Evolutionary conservation across 2,888 invertebrate species (phyloP).

Genomic region (Callyntrura guangdongensis): DNA sequence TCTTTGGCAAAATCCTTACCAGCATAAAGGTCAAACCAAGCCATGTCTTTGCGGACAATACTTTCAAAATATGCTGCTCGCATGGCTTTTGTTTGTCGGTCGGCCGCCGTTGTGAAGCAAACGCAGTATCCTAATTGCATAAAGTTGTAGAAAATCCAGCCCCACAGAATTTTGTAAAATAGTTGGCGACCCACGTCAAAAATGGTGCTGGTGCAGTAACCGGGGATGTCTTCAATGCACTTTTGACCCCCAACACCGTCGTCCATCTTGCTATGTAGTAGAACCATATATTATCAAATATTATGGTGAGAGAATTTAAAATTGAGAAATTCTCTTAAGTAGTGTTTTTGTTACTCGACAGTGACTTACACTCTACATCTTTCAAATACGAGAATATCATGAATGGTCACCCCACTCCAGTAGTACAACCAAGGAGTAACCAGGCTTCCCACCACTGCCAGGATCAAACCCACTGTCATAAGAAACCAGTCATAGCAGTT

Average conservation of each 20-base stretch:
- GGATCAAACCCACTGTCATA: conserved; percentile 64
- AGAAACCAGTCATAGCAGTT: conserved; percentile 63
- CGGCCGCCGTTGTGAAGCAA: conserved; percentile 73
- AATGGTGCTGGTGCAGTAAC: conserved; percentile 25
- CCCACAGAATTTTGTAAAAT: neutral
- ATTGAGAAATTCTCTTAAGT: too few species aligned
- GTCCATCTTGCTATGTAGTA: too few species aligned
- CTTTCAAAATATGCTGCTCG: conserved; percentile 75
- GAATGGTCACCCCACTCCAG: conserved; percentile 35
- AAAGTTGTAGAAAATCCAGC: conserved; percentile 8
- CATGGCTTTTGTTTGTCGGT: conserved; percentile 63
- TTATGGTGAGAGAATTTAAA: too few species aligned
- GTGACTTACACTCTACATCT: conserved; percentile 34
- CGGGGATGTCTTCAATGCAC: neutral
- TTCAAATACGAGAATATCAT: conserved; percentile 46
- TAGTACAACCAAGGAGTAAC: conserved; percentile 47
- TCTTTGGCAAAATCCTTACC: conserved; percentile 75
- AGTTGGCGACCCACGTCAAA: neutral
- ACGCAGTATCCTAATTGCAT: conserved; percentile 10
- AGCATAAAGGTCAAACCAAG: conserved; percentile 79
- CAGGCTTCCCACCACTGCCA: conserved; percentile 52
- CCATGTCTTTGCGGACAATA: conserved; percentile 78
- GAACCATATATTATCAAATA: too few species aligned
- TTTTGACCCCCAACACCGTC: too few species aligned
- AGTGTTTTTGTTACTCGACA: too few species aligned